Base-by-base conservation (phyloP, 2,113 vertebrate species). In the Aldabrachelys gigantea region DNA sequence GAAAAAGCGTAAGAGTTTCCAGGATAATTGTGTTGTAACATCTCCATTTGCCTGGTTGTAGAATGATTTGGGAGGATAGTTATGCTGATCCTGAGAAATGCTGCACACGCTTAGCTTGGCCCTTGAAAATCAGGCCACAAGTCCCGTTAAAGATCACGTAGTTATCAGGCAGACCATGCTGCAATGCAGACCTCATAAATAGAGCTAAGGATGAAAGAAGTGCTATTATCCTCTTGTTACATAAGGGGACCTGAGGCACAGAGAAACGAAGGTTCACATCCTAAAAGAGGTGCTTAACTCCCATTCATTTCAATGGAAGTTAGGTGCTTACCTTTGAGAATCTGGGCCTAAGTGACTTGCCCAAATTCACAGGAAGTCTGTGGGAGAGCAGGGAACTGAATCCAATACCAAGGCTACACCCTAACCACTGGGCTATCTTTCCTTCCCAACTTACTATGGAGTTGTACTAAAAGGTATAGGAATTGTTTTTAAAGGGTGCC, bases 11-110 rank as follows among this genome's bases (percentile, higher is more conserved):
- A 91, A 89, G 31, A 1, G 3, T 53, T 84, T 95, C 3, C 12
- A 84, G 57, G 89, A 80, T 88, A 69, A 88, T 78, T 9, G 10
- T 91, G 10, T 24, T 89, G 10, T 56, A 80, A 62, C 87, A 87
- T 49, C 83, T 52, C 87, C 87, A 52, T 82, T 29, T 44, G 54
- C 29, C 85, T 88, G 88, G 54, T 92, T 92, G 94, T 72, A 89
- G 59, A 88, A 49, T 27, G 85, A 17, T 56, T 82, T n/a, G 4
- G 47, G 91, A 57, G n/a, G 25, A 22, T 41, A 90, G 5, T 4
- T 85, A 82, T 7, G 52, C 50, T 91, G 27, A 44, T 1, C 16
- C 35, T 44, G 17, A 25, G 88, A 82, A 93, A 54, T 13, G 5
- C 9, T 31, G 81, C 11, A 5, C 6, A 62, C 49, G 54, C 11